Conservation (phyloP, 2,888 invertebrate genomes). For the Phaedon cochleariae region DNA sequence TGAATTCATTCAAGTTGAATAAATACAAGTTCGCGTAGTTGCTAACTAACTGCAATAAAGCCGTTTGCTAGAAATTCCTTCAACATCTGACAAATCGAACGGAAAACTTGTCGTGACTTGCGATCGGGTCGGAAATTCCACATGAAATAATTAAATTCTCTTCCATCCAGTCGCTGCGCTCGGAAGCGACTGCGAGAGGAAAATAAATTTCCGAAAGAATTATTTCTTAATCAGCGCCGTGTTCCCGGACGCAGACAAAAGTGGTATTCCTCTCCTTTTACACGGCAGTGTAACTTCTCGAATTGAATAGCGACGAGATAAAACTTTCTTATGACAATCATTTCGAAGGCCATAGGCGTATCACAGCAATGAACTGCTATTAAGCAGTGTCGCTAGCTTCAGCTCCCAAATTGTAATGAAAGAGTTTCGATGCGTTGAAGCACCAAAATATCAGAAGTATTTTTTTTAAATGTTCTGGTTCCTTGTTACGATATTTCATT, state of each 20-base stretch:
- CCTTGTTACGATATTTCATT: too few species aligned
- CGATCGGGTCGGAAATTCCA: background rate
- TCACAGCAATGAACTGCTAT: too few species aligned
- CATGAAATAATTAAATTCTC: constrained; percentile 12
- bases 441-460: too few species aligned
- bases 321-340: background rate
- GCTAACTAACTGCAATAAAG: background rate
- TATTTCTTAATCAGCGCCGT: constrained; percentile 18
- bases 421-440: too few species aligned
- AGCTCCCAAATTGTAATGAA: too few species aligned
- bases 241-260: constrained; percentile 7
- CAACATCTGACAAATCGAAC: background rate
- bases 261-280: background rate
- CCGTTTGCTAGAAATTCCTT: background rate
- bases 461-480: too few species aligned
- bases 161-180: background rate
- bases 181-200: background rate
- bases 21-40: background rate
- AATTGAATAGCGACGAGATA: background rate
- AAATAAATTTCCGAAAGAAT: constrained; percentile 15
- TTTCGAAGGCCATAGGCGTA: background rate
- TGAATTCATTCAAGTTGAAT: background rate
- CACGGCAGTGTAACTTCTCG: background rate
- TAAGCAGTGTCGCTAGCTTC: too few species aligned
- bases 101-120: background rate